phyloP scores from a whole-genome alignment of 1,140 invertebrate genomes.

The Drosophila truncata region DNA sequence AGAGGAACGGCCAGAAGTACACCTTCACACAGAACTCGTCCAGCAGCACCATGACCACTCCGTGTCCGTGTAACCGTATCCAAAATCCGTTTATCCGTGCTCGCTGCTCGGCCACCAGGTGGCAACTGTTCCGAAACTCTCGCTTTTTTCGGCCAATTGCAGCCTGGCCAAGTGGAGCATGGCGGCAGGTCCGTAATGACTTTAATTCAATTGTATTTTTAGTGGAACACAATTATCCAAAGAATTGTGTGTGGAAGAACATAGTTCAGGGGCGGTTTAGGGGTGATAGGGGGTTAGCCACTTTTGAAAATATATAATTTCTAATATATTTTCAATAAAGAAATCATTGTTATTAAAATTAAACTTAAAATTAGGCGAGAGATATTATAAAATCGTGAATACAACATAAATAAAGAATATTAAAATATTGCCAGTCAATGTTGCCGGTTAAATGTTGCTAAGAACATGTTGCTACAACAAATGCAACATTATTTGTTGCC shows the following conservation, averaged over 20 bases:
- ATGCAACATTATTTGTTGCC: not conserved
- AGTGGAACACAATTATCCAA: conserved; percentile 47
- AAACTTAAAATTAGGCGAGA: not conserved
- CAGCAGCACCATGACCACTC: conserved; percentile 63
- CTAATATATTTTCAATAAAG: not conserved
- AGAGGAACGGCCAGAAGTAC: conserved; percentile 80
- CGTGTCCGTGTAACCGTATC: not conserved
- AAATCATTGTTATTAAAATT: not conserved
- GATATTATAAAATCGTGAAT: not conserved
- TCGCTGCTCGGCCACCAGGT: conserved; percentile 49
- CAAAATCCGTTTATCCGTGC: conserved; percentile 36
- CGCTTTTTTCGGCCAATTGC: conserved; percentile 39
- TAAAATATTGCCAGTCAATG: not conserved
- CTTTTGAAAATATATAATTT: not conserved
- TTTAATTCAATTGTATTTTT: conserved; percentile 68
- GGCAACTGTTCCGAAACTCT: conserved; percentile 43
- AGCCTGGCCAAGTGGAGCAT: conserved; percentile 57
- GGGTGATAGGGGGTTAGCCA: not conserved
- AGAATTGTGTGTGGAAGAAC: not conserved
- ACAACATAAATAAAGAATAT: not conserved
- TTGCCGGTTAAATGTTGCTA: not conserved
- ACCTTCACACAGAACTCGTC: conserved; percentile 80
- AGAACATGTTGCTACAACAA: not conserved
- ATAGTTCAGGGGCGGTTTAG: conserved; percentile 41
- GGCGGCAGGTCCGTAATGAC: conserved; percentile 34